Evolutionary conservation across 2,888 invertebrate species (phyloP).

Genomic region (Vesta saturnalis): DNA sequence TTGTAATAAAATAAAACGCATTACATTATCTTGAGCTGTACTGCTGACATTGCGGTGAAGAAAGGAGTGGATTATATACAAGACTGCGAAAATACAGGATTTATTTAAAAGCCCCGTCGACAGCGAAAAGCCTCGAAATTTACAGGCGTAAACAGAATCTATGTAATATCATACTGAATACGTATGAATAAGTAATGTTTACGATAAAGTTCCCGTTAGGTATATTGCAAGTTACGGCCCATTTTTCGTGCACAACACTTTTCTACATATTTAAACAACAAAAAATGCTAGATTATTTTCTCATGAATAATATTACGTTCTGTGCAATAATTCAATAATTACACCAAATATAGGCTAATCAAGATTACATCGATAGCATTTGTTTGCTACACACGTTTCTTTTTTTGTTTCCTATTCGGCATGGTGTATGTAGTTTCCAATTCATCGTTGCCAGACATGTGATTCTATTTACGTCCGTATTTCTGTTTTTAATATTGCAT

Average conservation of each 20-base stretch:
- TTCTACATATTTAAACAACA: background rate
- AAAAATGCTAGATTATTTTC: no score
- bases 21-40: background rate
- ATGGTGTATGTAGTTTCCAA: no score
- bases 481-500: no score
- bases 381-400: no score
- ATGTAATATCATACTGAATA: conserved; percentile 6
- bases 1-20: background rate
- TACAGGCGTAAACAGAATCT: conserved; percentile 11
- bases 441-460: no score
- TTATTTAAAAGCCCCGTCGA: conserved; percentile 13
- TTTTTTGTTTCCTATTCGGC: no score
- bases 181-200: conserved; percentile 9
- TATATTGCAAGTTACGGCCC: background rate
- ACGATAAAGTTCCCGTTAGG: background rate
- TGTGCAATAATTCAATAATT: no score
- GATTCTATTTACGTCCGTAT: no score
- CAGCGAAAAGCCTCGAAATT: conserved; percentile 14
- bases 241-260: background rate
- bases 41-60: conserved; percentile 1
- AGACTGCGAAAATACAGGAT: conserved; percentile 11
- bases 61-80: conserved; percentile 10
- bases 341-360: no score
- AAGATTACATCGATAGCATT: no score
- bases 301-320: no score